Conservation (phyloP, 2,888 invertebrate species). For the Torymus auratus region DNA sequence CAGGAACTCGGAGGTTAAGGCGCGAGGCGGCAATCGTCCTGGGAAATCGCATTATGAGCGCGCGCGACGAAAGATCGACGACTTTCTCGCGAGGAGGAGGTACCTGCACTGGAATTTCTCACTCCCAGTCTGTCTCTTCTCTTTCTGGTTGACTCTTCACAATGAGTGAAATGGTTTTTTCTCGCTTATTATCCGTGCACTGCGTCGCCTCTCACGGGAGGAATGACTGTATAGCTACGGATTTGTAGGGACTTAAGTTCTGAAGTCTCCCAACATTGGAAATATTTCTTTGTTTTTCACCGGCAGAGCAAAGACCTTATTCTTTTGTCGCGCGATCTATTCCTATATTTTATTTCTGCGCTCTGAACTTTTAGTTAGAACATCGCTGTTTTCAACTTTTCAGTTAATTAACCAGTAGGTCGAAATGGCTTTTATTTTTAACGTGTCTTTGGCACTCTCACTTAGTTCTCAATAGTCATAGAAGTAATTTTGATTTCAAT, state of each 20-base stretch:
- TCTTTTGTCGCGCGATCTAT: too few relatives aligned
- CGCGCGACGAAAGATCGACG: conserved; percentile 46
- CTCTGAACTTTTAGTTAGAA: too few relatives aligned
- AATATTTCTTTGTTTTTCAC: neutral
- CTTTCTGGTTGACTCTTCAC: neutral
- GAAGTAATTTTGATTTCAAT: too few relatives aligned
- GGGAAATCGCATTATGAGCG: conserved; percentile 52
- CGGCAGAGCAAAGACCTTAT: too few relatives aligned
- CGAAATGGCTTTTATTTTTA: too few relatives aligned
- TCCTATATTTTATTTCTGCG: too few relatives aligned
- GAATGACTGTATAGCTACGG: neutral
- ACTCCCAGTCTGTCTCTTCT: neutral
- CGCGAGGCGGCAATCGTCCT: conserved; percentile 45
- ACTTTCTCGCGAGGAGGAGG: conserved; percentile 45
- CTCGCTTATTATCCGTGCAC: neutral
- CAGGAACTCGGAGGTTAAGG: conserved; percentile 25
- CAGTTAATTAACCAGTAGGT: too few relatives aligned
- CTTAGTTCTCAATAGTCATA: too few relatives aligned
- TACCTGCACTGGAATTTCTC: conserved; percentile 29
- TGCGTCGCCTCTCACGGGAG: conserved; percentile 15
- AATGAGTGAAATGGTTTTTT: conserved; percentile 38
- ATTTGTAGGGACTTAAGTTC: neutral
- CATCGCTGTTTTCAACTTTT: too few relatives aligned
- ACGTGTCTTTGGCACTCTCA: too few relatives aligned
- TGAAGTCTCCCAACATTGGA: neutral